Base-by-base conservation (phyloP, 2,888 invertebrate species). In the Glyphotaelius pellucidus region DNA sequence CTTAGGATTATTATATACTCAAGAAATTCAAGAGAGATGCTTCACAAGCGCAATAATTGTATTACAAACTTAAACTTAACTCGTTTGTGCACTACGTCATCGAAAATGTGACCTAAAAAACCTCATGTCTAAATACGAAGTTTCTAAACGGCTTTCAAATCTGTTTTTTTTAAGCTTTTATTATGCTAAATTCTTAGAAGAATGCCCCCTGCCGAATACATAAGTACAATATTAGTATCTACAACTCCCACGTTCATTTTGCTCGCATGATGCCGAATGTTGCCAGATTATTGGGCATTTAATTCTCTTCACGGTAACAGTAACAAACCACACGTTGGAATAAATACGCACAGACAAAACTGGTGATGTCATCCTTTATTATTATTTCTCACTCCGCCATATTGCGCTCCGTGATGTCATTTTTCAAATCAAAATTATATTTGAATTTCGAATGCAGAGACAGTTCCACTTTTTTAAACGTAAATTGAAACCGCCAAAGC, bases 291-390 rank as follows among this genome's bases (percentile, higher is more conserved):
- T 5, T 67, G 25, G 4, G 25, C 47, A 11, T 42, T 85, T 85
- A 38, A 85, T 85, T 86, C 86, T 86, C 86, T n/a, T 47, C 86
- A 86, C 86, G 86, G 86, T n/a, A 86, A 52, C 52, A 52, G 52
- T 52, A 52, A 42, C 86, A 11, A 86, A 42, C 86, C 42, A 42
- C 38, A 86, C 86, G 86, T 67, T 9, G 67, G 9, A 67, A 67
- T n/a, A 47, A 86, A 86, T 42, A 30, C 42, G 14, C 38, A 19
- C 25, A 86, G 86, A 30, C 47, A n/a, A 86, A 86, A 47, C 35
- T 30, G 86, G 86, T 86, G 86, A 86, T 86, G 86, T 86, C 86
- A 86, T 86, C 86, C 86, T 30, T 86, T 14, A 83, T 86, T 47
- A 47, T 85, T n/a, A 67, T 38, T 42, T 86, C 86, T 30, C 86